phyloP scores from a whole-genome alignment of 2,797 vertebrate species.

The Cynopterus sphinx region DNA sequence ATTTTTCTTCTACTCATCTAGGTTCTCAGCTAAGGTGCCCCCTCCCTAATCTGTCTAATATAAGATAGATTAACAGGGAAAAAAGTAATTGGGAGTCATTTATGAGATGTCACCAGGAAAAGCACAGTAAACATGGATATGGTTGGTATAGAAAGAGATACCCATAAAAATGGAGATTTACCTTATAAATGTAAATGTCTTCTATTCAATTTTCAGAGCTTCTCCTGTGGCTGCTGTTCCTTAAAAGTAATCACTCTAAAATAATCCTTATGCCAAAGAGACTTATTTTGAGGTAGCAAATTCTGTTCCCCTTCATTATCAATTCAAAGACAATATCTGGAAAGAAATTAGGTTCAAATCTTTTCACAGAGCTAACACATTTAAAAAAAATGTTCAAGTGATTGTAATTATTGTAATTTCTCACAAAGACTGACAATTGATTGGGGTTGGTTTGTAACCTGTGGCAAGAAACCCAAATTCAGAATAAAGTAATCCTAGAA shows the following conservation, averaged over 20 bases:
- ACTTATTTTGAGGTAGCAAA: background rate
- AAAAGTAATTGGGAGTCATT: background rate
- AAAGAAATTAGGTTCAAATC: conserved; percentile 18
- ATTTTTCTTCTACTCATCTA: background rate
- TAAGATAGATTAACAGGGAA: background rate
- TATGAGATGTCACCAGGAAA: background rate
- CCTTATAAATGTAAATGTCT: background rate
- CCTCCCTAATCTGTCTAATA: background rate
- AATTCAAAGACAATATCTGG: background rate
- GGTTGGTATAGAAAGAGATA: background rate
- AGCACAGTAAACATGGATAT: background rate
- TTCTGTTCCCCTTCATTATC: background rate
- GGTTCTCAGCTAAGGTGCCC: background rate
- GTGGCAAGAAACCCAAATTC: background rate
- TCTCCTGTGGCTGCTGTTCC: background rate
- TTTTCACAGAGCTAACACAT: background rate
- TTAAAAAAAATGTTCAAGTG: background rate
- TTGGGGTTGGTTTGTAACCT: background rate
- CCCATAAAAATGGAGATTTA: background rate
- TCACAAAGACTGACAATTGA: background rate
- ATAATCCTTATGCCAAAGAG: background rate
- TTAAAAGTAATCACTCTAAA: background rate
- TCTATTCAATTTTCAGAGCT: background rate
- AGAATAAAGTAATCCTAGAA: background rate
- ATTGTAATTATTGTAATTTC: background rate